Percentiles rank a stretch among this genome's conserved stretches.
phyloP scores from a whole-genome alignment of 2,113 vertebrate genomes.

The Amphiprion ocellaris region DNA sequence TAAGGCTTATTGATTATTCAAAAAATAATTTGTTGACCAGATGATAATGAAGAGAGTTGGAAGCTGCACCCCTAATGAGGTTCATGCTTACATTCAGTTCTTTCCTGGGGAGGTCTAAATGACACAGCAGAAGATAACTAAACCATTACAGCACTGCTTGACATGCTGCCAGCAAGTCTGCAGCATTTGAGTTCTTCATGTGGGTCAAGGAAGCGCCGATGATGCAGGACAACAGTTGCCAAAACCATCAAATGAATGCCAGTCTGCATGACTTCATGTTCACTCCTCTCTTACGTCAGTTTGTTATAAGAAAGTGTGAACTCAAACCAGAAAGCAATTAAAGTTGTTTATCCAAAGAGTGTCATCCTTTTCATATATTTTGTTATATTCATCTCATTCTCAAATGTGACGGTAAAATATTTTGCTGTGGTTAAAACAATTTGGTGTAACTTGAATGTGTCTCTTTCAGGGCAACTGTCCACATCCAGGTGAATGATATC shows the following conservation, averaged over 20 bases:
- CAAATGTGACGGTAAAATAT: not conserved
- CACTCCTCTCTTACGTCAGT: not conserved
- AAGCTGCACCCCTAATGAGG: not conserved
- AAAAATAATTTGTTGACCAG: too few species aligned
- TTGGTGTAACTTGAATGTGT: not conserved
- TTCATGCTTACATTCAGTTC: not conserved
- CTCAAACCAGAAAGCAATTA: not conserved
- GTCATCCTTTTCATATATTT: not conserved
- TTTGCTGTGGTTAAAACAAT: not conserved
- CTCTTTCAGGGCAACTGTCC: slow-evolving; percentile 91
- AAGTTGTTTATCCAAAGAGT: not conserved
- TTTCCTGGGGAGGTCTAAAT: not conserved
- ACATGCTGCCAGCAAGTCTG: not conserved
- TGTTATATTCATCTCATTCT: not conserved
- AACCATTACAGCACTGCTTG: not conserved
- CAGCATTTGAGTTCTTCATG: not conserved
- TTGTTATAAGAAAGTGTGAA: not conserved
- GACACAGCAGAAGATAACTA: not conserved
- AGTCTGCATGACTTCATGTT: not conserved
- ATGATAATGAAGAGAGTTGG: too few species aligned
- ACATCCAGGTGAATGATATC: slow-evolving; percentile 97
- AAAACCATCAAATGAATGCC: not conserved
- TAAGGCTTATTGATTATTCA: too few species aligned
- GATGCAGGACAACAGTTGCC: not conserved
- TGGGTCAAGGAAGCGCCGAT: not conserved